Evolutionary conservation across 1,140 invertebrate species (phyloP).

Genomic region (Sesamia nonagrioides): DNA sequence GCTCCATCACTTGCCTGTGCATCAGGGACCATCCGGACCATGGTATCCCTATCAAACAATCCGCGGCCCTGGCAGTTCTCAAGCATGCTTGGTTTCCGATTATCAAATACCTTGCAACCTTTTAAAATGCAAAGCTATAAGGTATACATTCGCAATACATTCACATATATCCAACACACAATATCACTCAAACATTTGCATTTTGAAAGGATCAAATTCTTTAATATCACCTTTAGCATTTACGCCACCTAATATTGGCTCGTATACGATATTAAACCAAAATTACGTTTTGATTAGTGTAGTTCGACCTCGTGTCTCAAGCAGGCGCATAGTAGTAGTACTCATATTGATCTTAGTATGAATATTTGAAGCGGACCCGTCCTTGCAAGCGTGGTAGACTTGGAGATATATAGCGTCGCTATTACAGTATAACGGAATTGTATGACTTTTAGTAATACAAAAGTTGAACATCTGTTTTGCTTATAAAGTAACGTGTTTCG

Average conservation of each 20-base stretch:
- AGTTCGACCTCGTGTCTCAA: constrained; percentile 66
- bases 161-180: constrained; percentile 26
- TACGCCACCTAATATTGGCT: constrained; percentile 63
- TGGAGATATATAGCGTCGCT: constrained; percentile 51
- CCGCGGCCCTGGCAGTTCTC: background rate
- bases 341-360: constrained; percentile 82
- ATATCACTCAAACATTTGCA: constrained; percentile 19
- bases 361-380: constrained; percentile 80
- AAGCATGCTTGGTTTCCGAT: background rate
- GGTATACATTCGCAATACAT: background rate
- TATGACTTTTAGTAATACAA: background rate
- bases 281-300: constrained; percentile 81
- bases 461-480: too few species aligned
- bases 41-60: too few species aligned
- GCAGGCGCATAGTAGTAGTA: constrained; percentile 69
- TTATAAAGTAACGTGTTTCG: background rate
- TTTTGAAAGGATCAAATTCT: constrained; percentile 56
- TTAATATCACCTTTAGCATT: constrained; percentile 67
- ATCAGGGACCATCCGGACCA: too few species aligned
- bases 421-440: constrained; percentile 6
- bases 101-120: background rate
- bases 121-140: background rate
- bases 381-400: constrained; percentile 69
- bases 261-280: constrained; percentile 75
- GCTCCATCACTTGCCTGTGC: too few species aligned